Evolutionary conservation across 2,888 invertebrate species (phyloP), one percentile per base, ranked within the genome.

Genomic region (Nemoura dubitans): DNA sequence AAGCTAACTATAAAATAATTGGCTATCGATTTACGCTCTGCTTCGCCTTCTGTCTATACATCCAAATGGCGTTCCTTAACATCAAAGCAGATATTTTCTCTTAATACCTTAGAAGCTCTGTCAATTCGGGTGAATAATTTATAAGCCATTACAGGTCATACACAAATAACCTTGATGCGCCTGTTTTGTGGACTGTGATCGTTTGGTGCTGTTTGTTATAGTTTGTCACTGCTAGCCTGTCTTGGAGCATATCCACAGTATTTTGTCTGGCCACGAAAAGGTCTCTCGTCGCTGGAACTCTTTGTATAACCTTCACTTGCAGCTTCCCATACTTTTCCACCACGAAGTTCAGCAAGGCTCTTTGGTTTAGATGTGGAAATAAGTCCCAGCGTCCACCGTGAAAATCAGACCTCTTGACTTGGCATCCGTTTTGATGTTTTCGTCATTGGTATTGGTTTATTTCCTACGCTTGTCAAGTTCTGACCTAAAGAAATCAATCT

Each of bases 1-100:
- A 59, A 59, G 59, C 59, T 59, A 59, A 59, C 59, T 59, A 59
- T 59, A 59, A 59, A 59, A 59, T 59, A 59, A 59, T 59, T 59
- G 59, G 14, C 59, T 59, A 59, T 59, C 59, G 59, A 59, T 59
- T 59, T 3, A 59, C 59, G 59, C 59, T 59, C 59, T 21, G 59
- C 59, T 10, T 59, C 59, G 14, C 59, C 3, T 59, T 59, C 59
- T 59, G 59, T 59, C 59, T 59, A 21, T 21, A 3, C 59, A 10
- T 21, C 59, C 59, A 10, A 59, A 59, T 59, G 16, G 59, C 59
- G 59, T 59, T 59, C 59, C 21, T 14, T 14, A 21, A 59, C 16
- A 59, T 59, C 59, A 59, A 59, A 59, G 59, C 59, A 59, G 59
- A 59, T 3, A 59, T 59, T 59, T 59, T 21, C 21, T 21, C 21